Conservation (phyloP, 2,888 invertebrate genomes). For the Volucella zonaria region DNA sequence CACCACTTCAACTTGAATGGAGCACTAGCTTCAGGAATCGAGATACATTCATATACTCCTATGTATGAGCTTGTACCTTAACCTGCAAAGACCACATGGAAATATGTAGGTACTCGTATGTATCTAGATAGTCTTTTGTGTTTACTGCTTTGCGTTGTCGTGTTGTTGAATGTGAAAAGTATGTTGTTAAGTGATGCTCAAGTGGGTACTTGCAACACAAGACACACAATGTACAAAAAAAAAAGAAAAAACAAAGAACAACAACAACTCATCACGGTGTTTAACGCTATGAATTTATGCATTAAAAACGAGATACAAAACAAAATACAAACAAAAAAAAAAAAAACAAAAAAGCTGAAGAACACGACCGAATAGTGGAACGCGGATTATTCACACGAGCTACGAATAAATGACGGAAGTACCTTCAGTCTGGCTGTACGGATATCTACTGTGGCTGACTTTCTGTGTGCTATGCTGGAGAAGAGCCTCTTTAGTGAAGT, state of each 20-base stretch:
- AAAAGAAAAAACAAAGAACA: constrained; percentile 19
- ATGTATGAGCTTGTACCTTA: too few species aligned
- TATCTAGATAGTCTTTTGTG: constrained; percentile 9
- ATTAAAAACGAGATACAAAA: constrained; percentile 3
- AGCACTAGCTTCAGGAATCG: neutral
- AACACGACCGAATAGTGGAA: constrained; percentile 39
- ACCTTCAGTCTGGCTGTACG: constrained; percentile 33
- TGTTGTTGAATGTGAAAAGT: constrained; percentile 55
- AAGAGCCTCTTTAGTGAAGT: constrained; percentile 33
- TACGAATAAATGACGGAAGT: constrained; percentile 64
- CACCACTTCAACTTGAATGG: constrained; percentile 48
- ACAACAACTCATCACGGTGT: constrained; percentile 29
- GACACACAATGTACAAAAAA: too few species aligned
- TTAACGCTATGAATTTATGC: constrained; percentile 47
- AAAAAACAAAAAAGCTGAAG: constrained; percentile 12
- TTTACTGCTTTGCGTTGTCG: neutral
- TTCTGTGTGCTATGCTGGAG: constrained; percentile 11
- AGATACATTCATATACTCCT: neutral
- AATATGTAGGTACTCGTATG: neutral
- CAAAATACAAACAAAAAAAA: constrained; percentile 9
- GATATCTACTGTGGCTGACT: constrained; percentile 25
- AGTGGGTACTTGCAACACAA: constrained; percentile 61
- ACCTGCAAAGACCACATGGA: neutral
- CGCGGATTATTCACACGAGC: constrained; percentile 30
- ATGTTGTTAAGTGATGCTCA: constrained; percentile 62